phyloP scores from a whole-genome alignment of 2,113 vertebrate species.

The Nansenia antarctica region DNA sequence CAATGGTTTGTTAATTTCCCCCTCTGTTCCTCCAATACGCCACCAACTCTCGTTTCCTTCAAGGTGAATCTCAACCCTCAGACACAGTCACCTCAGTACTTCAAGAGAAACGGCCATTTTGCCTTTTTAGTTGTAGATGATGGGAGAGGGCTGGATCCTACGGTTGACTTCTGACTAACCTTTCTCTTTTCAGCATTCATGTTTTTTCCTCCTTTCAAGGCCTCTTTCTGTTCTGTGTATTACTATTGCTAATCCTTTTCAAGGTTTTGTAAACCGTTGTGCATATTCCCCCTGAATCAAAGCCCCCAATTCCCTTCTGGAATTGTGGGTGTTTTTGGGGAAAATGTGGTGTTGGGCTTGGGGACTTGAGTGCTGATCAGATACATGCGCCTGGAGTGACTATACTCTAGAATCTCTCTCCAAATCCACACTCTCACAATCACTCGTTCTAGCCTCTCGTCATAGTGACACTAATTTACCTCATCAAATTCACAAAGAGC shows the following conservation, averaged over 20 bases:
- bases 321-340: constrained; percentile 20
- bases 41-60: constrained; percentile 46
- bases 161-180: constrained; percentile 37
- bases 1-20: not conserved
- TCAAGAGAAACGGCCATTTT: constrained; percentile 61
- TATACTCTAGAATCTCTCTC: constrained; percentile 6
- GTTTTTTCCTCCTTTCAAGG: constrained; percentile 49
- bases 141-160: constrained; percentile 7
- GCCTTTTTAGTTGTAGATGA: constrained; percentile 27
- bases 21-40: constrained; percentile 30
- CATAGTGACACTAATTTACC: constrained; percentile 55
- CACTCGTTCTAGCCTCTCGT: constrained; percentile 7
- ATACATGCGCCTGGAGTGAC: constrained; percentile 21
- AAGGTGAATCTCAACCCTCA: constrained; percentile 59
- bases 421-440: not conserved
- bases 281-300: constrained; percentile 27
- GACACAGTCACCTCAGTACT: constrained; percentile 32
- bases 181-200: constrained; percentile 53
- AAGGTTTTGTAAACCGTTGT: constrained; percentile 43
- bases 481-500: constrained; percentile 60
- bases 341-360: constrained; percentile 30
- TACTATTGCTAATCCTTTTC: constrained; percentile 47
- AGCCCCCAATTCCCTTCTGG: constrained; percentile 1
- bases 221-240: constrained; percentile 47
- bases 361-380: constrained; percentile 24